These are phyloP conservation scores for Thunnus thynnus DNA, from an alignment of 2,113 vertebrate species.

Conservation along the genomic window DNA sequence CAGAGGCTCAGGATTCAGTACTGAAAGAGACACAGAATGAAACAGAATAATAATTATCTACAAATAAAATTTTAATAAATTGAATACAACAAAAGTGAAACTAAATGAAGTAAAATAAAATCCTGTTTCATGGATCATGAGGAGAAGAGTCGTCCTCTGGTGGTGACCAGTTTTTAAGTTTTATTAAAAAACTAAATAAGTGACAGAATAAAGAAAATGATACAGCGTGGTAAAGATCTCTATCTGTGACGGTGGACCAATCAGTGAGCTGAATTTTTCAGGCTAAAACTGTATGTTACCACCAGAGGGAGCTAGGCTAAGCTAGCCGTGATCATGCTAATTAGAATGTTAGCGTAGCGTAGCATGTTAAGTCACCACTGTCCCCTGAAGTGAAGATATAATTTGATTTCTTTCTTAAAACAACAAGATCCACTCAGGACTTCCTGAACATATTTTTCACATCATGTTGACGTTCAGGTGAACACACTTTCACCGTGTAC, in stretches of 20 bases:
- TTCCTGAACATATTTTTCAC: too few relatives aligned
- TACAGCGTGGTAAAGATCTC: too few relatives aligned
- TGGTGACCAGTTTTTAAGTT: background rate
- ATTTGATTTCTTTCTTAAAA: background rate
- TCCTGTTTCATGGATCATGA: too few relatives aligned
- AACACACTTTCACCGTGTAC: too few relatives aligned
- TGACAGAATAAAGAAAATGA: too few relatives aligned
- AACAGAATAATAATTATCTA: background rate
- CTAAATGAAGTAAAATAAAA: background rate
- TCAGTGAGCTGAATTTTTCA: background rate
- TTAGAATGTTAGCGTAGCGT: slow-evolving; percentile 16
- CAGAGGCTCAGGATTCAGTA: slow-evolving; percentile 45
- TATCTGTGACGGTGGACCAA: background rate
- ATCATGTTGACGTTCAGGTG: too few relatives aligned
- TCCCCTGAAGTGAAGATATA: background rate
- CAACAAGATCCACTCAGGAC: too few relatives aligned
- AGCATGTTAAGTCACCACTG: slow-evolving; percentile 12
- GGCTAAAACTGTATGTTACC: background rate
- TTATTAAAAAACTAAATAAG: too few relatives aligned
- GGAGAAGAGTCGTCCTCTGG: background rate
- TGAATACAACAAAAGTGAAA: background rate
- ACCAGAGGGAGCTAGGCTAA: background rate
- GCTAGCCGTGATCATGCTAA: background rate
- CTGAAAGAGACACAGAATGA: slow-evolving; percentile 59
- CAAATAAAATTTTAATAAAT: background rate